These are phyloP conservation scores for Homalodisca vitripennis DNA, from an alignment of 1,140 invertebrate species.

Conservation along the genomic window DNA sequence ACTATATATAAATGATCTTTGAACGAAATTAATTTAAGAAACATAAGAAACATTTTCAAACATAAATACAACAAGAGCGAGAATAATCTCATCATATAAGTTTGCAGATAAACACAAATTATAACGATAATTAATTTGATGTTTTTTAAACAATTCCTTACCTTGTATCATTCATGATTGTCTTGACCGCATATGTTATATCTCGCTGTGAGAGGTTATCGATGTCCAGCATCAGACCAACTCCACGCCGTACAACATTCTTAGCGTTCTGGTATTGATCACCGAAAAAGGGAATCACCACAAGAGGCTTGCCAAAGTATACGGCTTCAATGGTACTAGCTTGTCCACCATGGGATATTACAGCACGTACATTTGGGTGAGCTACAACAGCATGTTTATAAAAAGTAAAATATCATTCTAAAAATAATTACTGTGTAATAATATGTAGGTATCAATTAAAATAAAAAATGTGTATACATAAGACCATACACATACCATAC, in stretches of 20 bases:
- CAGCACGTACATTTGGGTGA: conserved; percentile 48
- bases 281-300: conserved; percentile 51
- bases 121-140: not conserved
- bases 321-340: too few species aligned
- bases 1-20: too few species aligned
- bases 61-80: too few species aligned
- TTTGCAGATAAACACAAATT: too few species aligned
- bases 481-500: too few species aligned
- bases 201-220: conserved; percentile 35
- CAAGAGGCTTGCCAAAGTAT: conserved; percentile 51
- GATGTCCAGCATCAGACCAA: conserved; percentile 37
- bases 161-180: conserved; percentile 39
- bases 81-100: too few species aligned
- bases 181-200: conserved; percentile 35
- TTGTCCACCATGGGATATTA: conserved; percentile 54
- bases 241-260: conserved; percentile 40
- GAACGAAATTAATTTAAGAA: too few species aligned
- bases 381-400: conserved; percentile 41
- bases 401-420: too few species aligned
- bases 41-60: too few species aligned
- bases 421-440: too few species aligned
- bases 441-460: too few species aligned
- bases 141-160: conserved; percentile 8
- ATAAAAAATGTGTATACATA: too few species aligned
- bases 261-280: conserved; percentile 49